Evolutionary conservation across 2,888 invertebrate species (phyloP).

Genomic region (Rhagium mordax): DNA sequence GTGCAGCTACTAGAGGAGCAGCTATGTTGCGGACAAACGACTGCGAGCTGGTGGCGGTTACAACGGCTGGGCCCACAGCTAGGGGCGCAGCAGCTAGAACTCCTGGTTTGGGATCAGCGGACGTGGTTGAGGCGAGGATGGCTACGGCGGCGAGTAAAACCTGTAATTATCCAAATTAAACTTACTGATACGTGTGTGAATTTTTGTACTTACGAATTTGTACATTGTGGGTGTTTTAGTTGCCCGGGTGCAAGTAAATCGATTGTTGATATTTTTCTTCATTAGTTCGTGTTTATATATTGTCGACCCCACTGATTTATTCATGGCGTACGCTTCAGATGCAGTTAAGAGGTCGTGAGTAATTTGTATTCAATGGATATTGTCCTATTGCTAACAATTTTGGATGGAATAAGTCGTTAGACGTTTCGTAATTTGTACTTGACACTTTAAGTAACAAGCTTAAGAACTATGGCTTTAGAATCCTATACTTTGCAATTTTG

Average conservation of each 20-base stretch:
- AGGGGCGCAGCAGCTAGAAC: constrained; percentile 65
- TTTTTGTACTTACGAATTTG: constrained; percentile 21
- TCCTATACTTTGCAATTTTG: no score
- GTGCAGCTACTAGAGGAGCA: constrained; percentile 66
- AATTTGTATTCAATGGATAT: background rate
- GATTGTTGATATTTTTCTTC: background rate
- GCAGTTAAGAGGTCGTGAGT: background rate
- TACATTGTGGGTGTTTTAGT: constrained; percentile 17
- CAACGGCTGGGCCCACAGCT: constrained; percentile 63
- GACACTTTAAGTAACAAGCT: background rate
- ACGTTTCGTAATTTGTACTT: background rate
- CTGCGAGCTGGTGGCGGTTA: constrained; percentile 78
- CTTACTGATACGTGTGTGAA: background rate
- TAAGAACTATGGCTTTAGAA: no score
- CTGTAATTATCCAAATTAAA: no score
- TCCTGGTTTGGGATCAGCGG: constrained; percentile 49
- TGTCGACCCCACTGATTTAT: background rate
- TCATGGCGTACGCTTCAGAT: background rate
- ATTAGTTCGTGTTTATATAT: background rate
- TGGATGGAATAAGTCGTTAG: background rate
- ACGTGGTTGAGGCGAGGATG: background rate
- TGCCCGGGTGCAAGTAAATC: no score
- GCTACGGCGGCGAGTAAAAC: background rate
- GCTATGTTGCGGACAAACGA: constrained; percentile 74
- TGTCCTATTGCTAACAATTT: background rate